Conservation (phyloP, 2,797 vertebrate genomes). For the Myripristis murdjan region DNA sequence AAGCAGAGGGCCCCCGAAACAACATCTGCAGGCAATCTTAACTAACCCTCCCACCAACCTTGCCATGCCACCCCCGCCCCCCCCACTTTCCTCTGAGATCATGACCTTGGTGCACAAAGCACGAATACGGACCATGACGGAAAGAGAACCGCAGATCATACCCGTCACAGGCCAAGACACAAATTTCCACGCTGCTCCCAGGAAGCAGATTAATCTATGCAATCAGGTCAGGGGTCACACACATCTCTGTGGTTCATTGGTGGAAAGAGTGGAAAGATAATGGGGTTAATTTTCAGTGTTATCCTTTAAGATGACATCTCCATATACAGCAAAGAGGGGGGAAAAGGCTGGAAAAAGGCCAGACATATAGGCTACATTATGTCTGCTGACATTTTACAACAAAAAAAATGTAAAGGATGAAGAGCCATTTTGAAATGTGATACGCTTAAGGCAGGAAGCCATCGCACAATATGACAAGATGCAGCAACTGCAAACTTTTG, state of each 20-base stretch:
- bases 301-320: conserved; percentile 24
- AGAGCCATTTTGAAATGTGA: background rate
- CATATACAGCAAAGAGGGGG: conserved; percentile 4
- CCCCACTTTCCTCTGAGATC: conserved; percentile 33
- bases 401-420: background rate
- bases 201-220: conserved; percentile 66
- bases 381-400: conserved; percentile 6
- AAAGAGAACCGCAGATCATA: conserved; percentile 46
- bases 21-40: conserved; percentile 81
- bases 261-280: conserved; percentile 49
- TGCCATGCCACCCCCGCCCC: conserved; percentile 48
- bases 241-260: conserved; percentile 28
- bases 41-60: conserved; percentile 52
- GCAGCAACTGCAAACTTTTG: background rate
- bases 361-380: background rate
- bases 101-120: conserved; percentile 40
- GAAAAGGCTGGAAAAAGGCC: conserved; percentile 28
- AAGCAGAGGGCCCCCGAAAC: conserved; percentile 69
- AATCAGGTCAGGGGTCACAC: conserved; percentile 52
- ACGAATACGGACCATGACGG: conserved; percentile 25
- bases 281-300: conserved; percentile 43
- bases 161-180: conserved; percentile 51
- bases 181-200: conserved; percentile 68
- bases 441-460: conserved; percentile 12
- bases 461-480: background rate